Evolutionary conservation across 2,797 vertebrate species (phyloP).

Genomic region (Gallinago solitaria): DNA sequence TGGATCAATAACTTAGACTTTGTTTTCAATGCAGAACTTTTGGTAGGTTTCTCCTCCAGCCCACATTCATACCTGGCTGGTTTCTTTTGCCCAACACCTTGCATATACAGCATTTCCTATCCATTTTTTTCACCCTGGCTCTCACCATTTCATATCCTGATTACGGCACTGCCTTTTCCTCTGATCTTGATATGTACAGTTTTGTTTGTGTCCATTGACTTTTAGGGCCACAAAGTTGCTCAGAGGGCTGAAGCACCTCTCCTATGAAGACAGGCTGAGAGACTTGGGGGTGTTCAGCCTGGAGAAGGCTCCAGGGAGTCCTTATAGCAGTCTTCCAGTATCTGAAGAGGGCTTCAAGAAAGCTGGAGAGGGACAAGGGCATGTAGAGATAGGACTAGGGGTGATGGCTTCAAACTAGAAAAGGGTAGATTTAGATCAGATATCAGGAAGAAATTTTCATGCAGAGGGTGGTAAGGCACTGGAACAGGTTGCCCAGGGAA

Average conservation of each 20-base stretch:
- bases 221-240: background rate
- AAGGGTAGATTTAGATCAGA: background rate
- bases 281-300: background rate
- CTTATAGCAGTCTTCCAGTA: background rate
- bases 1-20: background rate
- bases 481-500: background rate
- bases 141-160: background rate
- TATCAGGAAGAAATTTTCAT: background rate
- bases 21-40: background rate
- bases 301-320: background rate
- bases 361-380: background rate
- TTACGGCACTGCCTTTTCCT: background rate
- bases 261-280: background rate
- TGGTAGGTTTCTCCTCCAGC: background rate
- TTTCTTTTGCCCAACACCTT: background rate
- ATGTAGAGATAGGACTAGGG: background rate
- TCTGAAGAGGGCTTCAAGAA: background rate
- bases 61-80: background rate
- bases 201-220: background rate
- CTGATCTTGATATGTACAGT: fast-evolving
- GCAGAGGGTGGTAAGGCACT: background rate
- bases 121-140: background rate
- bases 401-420: background rate
- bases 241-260: background rate
- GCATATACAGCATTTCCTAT: background rate